phyloP scores from a whole-genome alignment of 2,888 invertebrate genomes.

The Nemoura dubitans region DNA sequence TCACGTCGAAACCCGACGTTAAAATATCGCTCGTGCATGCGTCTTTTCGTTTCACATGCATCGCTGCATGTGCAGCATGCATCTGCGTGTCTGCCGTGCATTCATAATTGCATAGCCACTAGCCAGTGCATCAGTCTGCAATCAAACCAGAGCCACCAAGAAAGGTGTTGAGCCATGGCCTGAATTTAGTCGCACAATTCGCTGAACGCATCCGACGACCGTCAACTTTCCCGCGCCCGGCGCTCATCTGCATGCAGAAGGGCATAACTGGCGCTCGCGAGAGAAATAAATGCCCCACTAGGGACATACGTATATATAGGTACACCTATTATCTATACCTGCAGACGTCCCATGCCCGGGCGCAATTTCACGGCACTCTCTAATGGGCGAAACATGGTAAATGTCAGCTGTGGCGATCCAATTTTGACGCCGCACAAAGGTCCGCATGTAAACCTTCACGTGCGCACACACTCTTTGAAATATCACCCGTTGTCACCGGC shows the following conservation, averaged over 20 bases:
- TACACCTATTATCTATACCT: too few relatives aligned
- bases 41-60: neutral
- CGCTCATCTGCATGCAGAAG: neutral
- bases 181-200: neutral
- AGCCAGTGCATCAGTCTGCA: neutral
- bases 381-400: neutral
- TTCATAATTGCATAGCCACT: neutral
- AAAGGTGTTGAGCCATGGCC: conserved; percentile 7
- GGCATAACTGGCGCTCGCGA: neutral
- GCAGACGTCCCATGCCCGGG: neutral
- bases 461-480: neutral
- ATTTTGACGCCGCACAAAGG: neutral
- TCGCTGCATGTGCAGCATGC: neutral
- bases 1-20: too few relatives aligned
- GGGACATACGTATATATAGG: neutral
- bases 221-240: neutral
- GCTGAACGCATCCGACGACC: neutral
- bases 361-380: neutral
- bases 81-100: neutral
- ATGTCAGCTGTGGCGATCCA: conserved; percentile 1
- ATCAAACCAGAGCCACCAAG: neutral
- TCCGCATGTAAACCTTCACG: neutral
- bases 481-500: neutral
- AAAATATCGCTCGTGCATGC: too few relatives aligned
- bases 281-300: neutral